These are phyloP conservation scores for Mercenaria mercenaria DNA, from an alignment of 1,140 invertebrate species.

Conservation along the genomic window DNA sequence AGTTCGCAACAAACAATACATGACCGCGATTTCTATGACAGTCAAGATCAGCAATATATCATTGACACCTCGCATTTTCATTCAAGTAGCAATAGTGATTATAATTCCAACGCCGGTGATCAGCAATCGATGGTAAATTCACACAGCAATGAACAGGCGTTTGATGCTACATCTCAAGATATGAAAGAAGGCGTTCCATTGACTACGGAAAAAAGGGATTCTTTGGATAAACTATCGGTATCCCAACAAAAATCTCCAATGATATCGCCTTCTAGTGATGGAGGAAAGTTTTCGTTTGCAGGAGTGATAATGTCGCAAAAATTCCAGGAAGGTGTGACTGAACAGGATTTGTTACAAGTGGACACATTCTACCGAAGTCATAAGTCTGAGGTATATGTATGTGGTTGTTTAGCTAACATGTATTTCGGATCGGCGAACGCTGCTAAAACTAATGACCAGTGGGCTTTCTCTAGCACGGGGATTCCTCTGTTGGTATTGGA, in stretches of 20 bases:
- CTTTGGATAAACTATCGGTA: conserved; percentile 70
- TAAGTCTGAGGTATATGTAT: conserved; percentile 93
- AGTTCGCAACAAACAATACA: not conserved
- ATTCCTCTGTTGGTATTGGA: conserved; percentile 94
- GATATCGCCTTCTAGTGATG: conserved; percentile 55
- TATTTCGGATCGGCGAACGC: conserved; percentile 86
- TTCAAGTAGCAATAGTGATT: not conserved
- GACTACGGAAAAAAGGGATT: conserved; percentile 79
- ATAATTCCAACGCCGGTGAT: not conserved
- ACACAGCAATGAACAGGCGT: not conserved
- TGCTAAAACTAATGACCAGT: conserved; percentile 85
- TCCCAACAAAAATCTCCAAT: conserved; percentile 72
- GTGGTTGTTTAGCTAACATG: conserved; percentile 92
- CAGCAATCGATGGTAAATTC: not conserved
- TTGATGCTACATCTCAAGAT: not conserved
- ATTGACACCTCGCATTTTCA: not conserved
- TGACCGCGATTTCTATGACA: not conserved
- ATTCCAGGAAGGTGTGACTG: conserved; percentile 87
- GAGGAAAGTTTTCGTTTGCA: conserved; percentile 45
- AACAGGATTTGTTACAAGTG: conserved; percentile 91
- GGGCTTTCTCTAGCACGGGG: conserved; percentile 93
- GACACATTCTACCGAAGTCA: conserved; percentile 93
- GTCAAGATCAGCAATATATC: not conserved
- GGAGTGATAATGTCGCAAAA: conserved; percentile 52
- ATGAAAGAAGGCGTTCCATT: conserved; percentile 71